A percentile compares a stretch with the other conserved stretches of the same genome.
Evolutionary conservation across 2,888 invertebrate species (phyloP).

Genomic region (Eupithecia vulgata): DNA sequence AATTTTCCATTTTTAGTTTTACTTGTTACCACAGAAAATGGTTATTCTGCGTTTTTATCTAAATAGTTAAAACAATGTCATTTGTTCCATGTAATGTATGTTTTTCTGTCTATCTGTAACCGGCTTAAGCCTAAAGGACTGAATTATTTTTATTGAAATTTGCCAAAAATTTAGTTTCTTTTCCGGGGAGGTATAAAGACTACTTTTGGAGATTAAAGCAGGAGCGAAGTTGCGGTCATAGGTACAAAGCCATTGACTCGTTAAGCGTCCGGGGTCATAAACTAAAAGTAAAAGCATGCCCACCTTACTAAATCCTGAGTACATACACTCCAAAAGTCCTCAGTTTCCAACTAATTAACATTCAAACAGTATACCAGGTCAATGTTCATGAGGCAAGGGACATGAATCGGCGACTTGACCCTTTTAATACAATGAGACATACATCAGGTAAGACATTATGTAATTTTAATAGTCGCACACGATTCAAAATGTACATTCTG

Average conservation of each 20-base stretch:
- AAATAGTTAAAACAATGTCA: too few species aligned
- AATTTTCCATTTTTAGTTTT: too few species aligned
- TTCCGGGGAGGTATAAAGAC: background rate
- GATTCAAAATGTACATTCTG: background rate
- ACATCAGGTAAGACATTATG: slow-evolving; percentile 10
- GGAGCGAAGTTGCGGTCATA: background rate
- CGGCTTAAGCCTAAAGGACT: background rate
- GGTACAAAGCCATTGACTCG: background rate
- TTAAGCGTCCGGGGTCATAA: background rate
- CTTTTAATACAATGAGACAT: slow-evolving; percentile 31
- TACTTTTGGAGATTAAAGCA: background rate
- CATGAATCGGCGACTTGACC: slow-evolving; percentile 48
- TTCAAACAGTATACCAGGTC: slow-evolving; percentile 64
- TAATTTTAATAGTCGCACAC: background rate
- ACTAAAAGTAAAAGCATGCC: background rate
- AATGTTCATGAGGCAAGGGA: slow-evolving; percentile 57
- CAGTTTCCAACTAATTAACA: slow-evolving; percentile 54
- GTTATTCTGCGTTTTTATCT: too few species aligned
- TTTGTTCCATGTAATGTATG: background rate
- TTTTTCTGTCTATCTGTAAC: background rate
- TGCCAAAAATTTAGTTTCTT: too few species aligned
- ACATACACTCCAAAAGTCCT: slow-evolving; percentile 18
- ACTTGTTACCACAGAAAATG: too few species aligned
- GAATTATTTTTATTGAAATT: too few species aligned
- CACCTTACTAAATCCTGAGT: background rate